Conservation (phyloP, 2,797 vertebrate species). For the Ptychobarbus kaznakovi region DNA sequence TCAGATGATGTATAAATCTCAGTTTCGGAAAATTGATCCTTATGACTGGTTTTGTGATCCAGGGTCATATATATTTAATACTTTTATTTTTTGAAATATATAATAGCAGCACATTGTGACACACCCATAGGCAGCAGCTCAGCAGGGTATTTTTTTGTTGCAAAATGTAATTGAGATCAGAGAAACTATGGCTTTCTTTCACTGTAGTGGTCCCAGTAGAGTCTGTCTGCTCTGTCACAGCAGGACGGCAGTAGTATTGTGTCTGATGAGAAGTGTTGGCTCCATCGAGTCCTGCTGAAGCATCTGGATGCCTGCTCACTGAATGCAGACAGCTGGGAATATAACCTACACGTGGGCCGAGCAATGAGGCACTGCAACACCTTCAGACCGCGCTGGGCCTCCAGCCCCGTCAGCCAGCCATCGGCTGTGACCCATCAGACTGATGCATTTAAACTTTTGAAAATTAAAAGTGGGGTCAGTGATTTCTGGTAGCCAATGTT, state of each 20-base stretch:
- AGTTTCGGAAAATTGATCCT: too few species aligned
- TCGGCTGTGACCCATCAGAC: slow-evolving; percentile 64
- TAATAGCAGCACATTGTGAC: too few species aligned
- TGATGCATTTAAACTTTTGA: background rate
- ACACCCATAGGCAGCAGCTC: background rate
- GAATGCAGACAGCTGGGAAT: slow-evolving; percentile 74
- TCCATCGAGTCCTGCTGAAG: slow-evolving; percentile 73
- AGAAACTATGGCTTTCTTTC: background rate
- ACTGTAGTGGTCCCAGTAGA: background rate
- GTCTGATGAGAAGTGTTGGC: slow-evolving; percentile 66
- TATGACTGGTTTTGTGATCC: too few species aligned
- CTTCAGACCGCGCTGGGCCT: slow-evolving; percentile 71
- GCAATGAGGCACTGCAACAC: slow-evolving; percentile 71
- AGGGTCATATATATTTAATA: too few species aligned
- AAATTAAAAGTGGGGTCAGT: too few species aligned
- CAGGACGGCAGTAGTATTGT: slow-evolving; percentile 59
- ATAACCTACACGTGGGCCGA: slow-evolving; percentile 73
- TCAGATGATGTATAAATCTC: too few species aligned
- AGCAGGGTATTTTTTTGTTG: background rate
- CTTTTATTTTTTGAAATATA: too few species aligned
- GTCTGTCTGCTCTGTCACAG: slow-evolving; percentile 48
- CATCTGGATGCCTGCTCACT: slow-evolving; percentile 78
- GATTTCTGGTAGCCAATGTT: too few species aligned
- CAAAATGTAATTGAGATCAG: background rate
- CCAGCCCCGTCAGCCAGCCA: slow-evolving; percentile 66